Conservation (phyloP, 2,113 vertebrate species). For the Cottus gobio region DNA sequence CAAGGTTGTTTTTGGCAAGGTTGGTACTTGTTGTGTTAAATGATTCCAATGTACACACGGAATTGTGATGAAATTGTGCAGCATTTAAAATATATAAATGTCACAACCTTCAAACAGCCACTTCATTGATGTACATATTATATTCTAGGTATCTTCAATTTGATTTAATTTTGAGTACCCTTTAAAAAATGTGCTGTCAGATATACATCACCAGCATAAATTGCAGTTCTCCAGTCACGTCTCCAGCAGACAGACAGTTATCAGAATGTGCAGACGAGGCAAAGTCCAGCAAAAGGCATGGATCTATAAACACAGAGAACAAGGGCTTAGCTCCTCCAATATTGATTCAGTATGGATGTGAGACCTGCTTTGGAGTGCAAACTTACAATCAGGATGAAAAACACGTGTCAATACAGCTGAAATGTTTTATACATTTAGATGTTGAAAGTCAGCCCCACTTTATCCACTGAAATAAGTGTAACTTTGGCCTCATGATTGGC, state of each 20-base stretch:
- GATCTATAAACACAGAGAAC: conserved; percentile 79
- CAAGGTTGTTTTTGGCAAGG: not conserved
- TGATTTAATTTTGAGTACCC: not conserved
- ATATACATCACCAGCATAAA: conserved; percentile 35
- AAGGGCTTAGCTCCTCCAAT: conserved; percentile 71
- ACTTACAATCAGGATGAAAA: conserved; percentile 69
- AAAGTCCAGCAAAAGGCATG: conserved; percentile 68
- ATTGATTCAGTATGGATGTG: conserved; percentile 78
- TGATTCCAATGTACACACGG: not conserved
- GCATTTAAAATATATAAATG: not conserved
- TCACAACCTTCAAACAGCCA: not conserved
- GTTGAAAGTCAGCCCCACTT: conserved; percentile 35
- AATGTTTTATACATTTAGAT: conserved; percentile 59
- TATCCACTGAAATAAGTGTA: conserved; percentile 1
- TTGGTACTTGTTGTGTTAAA: no score
- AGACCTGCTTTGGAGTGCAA: conserved; percentile 76
- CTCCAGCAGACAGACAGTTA: conserved; percentile 69
- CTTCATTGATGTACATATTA: not conserved
- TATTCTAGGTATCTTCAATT: not conserved
- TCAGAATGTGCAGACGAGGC: conserved; percentile 76
- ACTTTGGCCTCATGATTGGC: not conserved
- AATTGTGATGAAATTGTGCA: not conserved
- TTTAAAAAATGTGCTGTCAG: not conserved
- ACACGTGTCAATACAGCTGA: conserved; percentile 65
- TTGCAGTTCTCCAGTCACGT: conserved; percentile 64